Conservation (phyloP, 2,888 invertebrate genomes). For the Aphrophora alni region DNA sequence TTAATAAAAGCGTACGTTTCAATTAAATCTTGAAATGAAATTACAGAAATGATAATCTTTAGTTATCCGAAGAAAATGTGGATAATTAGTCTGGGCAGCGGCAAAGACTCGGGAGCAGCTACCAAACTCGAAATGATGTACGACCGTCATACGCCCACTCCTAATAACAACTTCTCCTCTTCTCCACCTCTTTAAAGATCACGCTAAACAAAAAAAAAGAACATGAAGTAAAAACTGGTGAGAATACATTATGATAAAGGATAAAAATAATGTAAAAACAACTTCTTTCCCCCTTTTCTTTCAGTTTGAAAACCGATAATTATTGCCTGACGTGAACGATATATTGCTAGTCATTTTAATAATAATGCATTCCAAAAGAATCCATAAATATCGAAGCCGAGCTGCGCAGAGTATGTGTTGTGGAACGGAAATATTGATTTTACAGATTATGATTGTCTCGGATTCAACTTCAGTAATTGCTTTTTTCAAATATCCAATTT, state of each 20-base stretch:
- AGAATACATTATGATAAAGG: constrained; percentile 27
- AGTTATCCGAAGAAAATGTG: background rate
- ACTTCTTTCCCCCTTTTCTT: constrained; percentile 31
- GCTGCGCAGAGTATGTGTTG: background rate
- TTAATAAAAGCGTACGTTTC: background rate
- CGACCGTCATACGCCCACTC: background rate
- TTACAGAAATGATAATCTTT: background rate
- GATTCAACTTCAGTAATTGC: constrained; percentile 28
- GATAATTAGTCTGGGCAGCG: background rate
- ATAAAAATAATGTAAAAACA: constrained; percentile 32
- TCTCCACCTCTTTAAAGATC: background rate
- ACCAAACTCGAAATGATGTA: background rate
- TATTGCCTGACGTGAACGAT: constrained; percentile 26
- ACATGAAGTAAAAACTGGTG: background rate
- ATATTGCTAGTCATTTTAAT: constrained; percentile 33
- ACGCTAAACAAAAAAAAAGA: background rate
- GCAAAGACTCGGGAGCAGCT: background rate
- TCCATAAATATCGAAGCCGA: constrained; percentile 28
- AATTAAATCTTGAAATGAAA: background rate
- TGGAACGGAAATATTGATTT: constrained; percentile 24
- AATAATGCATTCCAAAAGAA: constrained; percentile 34
- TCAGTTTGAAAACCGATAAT: constrained; percentile 30
- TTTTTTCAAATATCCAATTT: constrained; percentile 37
- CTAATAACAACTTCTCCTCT: background rate
- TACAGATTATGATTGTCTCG: constrained; percentile 23